Conservation (phyloP, 2,113 vertebrate genomes). For the Pyxicephalus adspersus region DNA sequence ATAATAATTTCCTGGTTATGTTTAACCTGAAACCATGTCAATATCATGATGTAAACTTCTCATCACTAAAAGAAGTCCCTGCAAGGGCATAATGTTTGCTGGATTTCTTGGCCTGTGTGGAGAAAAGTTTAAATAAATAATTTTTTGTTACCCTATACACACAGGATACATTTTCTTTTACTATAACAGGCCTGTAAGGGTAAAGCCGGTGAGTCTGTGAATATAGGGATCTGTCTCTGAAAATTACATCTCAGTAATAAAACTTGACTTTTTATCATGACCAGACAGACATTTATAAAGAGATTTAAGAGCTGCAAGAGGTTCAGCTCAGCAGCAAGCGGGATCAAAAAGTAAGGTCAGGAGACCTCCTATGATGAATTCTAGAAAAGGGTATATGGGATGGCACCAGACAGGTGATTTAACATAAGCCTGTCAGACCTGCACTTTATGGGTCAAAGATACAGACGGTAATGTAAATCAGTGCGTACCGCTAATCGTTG, state of each 20-base stretch:
- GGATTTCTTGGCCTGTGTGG: no score
- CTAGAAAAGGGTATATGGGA: conserved; percentile 7
- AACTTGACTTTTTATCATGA: neutral
- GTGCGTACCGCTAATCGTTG: neutral
- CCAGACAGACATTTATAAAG: conserved; percentile 16
- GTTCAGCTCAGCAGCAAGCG: neutral
- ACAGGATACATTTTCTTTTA: no score
- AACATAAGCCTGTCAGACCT: conserved; percentile 2
- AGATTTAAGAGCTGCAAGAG: conserved; percentile 4
- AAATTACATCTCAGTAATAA: neutral
- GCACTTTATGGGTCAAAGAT: neutral
- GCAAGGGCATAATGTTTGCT: no score
- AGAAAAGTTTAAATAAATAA: no score
- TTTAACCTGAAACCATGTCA: no score
- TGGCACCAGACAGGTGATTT: neutral
- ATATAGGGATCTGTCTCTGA: neutral
- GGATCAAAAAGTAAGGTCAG: conserved; percentile 10
- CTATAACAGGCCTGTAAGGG: no score
- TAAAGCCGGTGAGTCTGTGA: neutral
- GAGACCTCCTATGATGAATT: conserved; percentile 3
- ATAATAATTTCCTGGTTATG: no score
- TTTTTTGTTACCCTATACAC: no score
- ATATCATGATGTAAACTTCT: no score
- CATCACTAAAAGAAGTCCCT: no score
- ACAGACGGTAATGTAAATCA: neutral